Evolutionary conservation across 2,888 invertebrate species (phyloP).

Genomic region (Lasioglossum marginatum): DNA sequence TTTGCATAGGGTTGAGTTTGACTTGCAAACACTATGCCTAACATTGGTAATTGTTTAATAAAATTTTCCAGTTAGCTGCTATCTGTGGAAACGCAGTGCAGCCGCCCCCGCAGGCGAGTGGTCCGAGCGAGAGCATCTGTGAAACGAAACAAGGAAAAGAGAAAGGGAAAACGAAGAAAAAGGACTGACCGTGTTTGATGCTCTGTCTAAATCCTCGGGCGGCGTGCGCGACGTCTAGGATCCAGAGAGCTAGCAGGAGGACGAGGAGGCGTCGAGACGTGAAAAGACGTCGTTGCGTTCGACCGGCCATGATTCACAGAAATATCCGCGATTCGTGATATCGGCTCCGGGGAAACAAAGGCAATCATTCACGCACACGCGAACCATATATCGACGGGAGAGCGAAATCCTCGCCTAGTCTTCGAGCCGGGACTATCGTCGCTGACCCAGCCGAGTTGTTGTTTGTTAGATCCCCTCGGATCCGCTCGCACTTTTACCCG

Average conservation of each 20-base stretch:
- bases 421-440: constrained; percentile 21
- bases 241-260: constrained; percentile 62
- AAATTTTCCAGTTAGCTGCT: background rate
- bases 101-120: background rate
- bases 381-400: constrained; percentile 26
- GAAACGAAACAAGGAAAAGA: background rate
- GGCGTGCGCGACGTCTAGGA: constrained; percentile 60
- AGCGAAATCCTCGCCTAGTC: constrained; percentile 32
- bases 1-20: too few relatives aligned
- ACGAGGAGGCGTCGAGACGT: constrained; percentile 47
- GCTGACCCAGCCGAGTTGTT: constrained; percentile 26
- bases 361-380: constrained; percentile 65
- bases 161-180: background rate
- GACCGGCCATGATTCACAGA: constrained; percentile 64
- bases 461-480: constrained; percentile 20
- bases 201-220: constrained; percentile 74
- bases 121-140: too few relatives aligned
- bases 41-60: background rate
- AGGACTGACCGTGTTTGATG: constrained; percentile 70
- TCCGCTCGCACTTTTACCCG: constrained; percentile 28
- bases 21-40: too few relatives aligned
- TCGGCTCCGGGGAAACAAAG: constrained; percentile 54
- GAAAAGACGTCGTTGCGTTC: constrained; percentile 56
- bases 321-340: constrained; percentile 60
- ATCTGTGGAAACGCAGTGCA: background rate